phyloP scores from a whole-genome alignment of 2,888 invertebrate species.

The Heliconius erato region DNA sequence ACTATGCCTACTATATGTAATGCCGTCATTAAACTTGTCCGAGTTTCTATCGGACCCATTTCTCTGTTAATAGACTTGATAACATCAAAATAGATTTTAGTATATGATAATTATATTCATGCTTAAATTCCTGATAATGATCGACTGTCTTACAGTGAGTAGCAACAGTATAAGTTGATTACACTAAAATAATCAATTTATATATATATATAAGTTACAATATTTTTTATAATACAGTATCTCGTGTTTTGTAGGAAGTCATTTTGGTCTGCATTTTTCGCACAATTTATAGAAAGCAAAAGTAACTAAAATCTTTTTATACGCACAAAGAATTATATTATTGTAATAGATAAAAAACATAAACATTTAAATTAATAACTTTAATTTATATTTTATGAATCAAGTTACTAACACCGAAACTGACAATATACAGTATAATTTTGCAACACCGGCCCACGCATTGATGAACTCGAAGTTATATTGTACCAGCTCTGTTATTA shows the following conservation, averaged over 20 bases:
- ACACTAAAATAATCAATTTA: background rate
- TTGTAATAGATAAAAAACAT: too few relatives aligned
- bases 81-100: constrained; percentile 18
- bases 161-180: background rate
- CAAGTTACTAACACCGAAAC: background rate
- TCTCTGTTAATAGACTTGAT: constrained; percentile 40
- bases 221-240: background rate
- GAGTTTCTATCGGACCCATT: constrained; percentile 50
- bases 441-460: constrained; percentile 43
- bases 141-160: background rate
- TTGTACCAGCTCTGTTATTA: constrained; percentile 67
- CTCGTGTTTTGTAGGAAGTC: background rate
- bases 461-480: constrained; percentile 47
- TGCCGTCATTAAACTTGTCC: constrained; percentile 46
- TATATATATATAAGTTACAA: background rate
- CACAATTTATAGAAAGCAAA: background rate
- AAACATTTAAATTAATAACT: background rate
- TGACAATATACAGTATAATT: background rate
- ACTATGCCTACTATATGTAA: constrained; percentile 50
- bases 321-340: too few relatives aligned
- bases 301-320: too few relatives aligned
- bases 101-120: constrained; percentile 32
- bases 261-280: background rate
- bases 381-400: background rate
- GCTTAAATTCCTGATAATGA: background rate